Percentiles rank a stretch among this genome's conserved stretches.
Conservation (phyloP, 1,140 invertebrate genomes). For the Drosophila albomicans region DNA sequence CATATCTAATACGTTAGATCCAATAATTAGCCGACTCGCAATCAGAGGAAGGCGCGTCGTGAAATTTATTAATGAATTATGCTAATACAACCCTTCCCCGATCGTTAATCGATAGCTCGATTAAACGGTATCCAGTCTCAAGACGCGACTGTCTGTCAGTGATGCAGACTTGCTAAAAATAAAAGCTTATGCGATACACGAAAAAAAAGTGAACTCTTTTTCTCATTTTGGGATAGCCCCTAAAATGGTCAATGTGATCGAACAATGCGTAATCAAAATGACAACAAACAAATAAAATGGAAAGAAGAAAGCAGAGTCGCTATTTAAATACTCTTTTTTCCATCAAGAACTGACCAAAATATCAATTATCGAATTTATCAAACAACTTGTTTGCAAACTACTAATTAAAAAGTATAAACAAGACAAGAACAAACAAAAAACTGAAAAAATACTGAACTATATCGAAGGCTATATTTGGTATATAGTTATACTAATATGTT, state of each 20-base stretch:
- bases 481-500: too few relatives aligned
- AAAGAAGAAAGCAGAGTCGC: background rate
- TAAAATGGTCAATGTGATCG: slow-evolving; percentile 34
- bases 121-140: background rate
- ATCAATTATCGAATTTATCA: too few relatives aligned
- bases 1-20: slow-evolving; percentile 52
- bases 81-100: slow-evolving; percentile 23
- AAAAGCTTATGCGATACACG: slow-evolving; percentile 18
- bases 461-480: too few relatives aligned
- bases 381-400: too few relatives aligned
- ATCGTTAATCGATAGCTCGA: slow-evolving; percentile 25
- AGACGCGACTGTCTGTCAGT: slow-evolving; percentile 3
- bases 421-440: too few relatives aligned
- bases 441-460: too few relatives aligned
- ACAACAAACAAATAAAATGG: background rate
- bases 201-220: background rate
- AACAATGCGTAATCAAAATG: slow-evolving; percentile 31
- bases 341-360: background rate
- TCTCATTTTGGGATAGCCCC: slow-evolving; percentile 8
- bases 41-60: slow-evolving; percentile 22
- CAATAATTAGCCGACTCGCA: slow-evolving; percentile 9
- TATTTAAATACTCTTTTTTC: background rate
- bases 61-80: slow-evolving; percentile 76
- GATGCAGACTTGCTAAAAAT: slow-evolving; percentile 62
- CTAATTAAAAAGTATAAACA: too few relatives aligned